Conservation (phyloP, 2,797 vertebrate species). For the Anguilla obscura region DNA sequence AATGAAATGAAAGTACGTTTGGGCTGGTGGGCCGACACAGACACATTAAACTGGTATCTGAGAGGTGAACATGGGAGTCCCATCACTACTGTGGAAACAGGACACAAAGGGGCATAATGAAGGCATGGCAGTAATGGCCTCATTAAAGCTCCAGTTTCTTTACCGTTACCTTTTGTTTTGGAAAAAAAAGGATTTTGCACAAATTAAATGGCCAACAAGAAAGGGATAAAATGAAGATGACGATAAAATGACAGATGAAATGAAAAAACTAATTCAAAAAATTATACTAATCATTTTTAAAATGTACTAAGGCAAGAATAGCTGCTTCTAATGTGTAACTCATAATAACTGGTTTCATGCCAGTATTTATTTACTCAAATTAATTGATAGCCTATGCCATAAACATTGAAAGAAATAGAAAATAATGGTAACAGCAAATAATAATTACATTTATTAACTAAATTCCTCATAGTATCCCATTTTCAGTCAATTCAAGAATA, state of each 20-base stretch:
- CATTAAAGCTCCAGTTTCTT: not conserved
- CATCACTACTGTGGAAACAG: not conserved
- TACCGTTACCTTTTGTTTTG: not conserved
- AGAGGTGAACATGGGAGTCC: conserved; percentile 16
- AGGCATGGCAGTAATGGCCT: not conserved
- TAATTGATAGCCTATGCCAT: not conserved
- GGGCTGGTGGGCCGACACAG: not conserved
- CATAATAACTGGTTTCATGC: not conserved
- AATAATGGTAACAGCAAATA: not conserved
- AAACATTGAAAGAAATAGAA: not conserved
- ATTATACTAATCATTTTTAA: not conserved
- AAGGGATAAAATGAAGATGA: not conserved
- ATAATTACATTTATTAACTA: not conserved
- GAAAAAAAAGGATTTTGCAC: not conserved
- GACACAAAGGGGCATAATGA: not conserved
- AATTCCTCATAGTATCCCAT: not conserved
- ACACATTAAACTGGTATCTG: conserved; percentile 17
- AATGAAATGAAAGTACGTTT: conserved; percentile 55
- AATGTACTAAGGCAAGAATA: not conserved
- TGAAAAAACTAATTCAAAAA: not conserved
- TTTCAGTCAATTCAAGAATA: not conserved
- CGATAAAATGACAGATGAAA: not conserved
- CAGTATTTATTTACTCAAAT: not conserved
- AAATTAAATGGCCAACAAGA: not conserved
- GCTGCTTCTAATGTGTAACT: not conserved